Evolutionary conservation across 2,888 invertebrate species (phyloP), one percentile per base, ranked within the genome.

Genomic region (Cryptophagus acutangulus): DNA sequence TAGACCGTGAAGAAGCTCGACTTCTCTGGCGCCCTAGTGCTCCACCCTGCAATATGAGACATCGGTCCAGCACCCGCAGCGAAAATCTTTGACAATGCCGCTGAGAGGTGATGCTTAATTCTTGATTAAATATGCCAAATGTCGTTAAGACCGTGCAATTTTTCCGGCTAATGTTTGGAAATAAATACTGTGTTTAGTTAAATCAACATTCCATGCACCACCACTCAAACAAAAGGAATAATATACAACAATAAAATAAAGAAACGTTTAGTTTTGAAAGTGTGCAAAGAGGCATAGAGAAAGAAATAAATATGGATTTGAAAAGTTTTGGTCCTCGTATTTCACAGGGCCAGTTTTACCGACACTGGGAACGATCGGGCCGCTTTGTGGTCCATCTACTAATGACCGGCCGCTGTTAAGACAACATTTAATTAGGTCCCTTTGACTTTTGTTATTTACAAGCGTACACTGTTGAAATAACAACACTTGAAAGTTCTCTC

Each of bases 371-470:
- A n/a, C 4, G 16, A 31, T 15, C 31, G 31, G 31, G n/a, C 26
- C 55, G 55, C 61, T 66, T 66, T 67, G 66, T 60, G 65, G 65
- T 62, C 31, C 62, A 48, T 56, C 52, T 58, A 63, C 67, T 67
- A 65, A 66, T 65, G 66, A 66, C 65, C 62, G 50, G 61, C 57
- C 31, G 54, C 52, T 58, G 63, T 64, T 66, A 65, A 64, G 61
- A 65, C 67, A 67, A 65, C 65, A 66, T 66, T 66, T 67, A 66
- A 66, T 67, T 67, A 66, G 66, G 63, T 54, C 61, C 61, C 52
- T 60, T 60, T 58, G 57, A 52, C 56, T 58, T 44, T 43, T 46
- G 49, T 55, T 43, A 47, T 55, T 52, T 48, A 44, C 43, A 33
- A 17, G 39, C 49, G 53, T 47, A 48, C 54, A 52, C 57, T 51